A percentile compares a stretch with the other conserved stretches of the same genome.
Evolutionary conservation across 2,113 vertebrate species (phyloP).

Genomic region (Eclectus roratus): DNA sequence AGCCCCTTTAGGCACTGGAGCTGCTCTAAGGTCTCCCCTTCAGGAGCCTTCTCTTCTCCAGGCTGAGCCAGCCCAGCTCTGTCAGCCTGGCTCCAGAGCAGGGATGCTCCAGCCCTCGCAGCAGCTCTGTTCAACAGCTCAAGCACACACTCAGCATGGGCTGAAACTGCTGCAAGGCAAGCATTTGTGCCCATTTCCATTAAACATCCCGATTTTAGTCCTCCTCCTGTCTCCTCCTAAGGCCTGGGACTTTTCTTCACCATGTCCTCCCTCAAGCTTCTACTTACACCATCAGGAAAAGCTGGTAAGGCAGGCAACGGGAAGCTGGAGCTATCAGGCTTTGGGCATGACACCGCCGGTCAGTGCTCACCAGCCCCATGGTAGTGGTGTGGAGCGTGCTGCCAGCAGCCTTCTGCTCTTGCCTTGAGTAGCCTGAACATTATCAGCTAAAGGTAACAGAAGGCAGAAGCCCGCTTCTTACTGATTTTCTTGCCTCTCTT

Average conservation of each 20-base stretch:
- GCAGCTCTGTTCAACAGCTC: not conserved
- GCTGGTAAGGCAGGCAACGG: not conserved
- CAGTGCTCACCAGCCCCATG: not conserved
- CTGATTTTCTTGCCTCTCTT: not conserved
- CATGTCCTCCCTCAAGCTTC: not conserved
- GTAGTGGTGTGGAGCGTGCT: accelerated
- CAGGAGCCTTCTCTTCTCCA: too few species aligned
- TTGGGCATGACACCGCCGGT: not conserved
- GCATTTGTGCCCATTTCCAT: not conserved
- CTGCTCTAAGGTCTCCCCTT: too few species aligned
- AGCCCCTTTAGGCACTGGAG: too few species aligned
- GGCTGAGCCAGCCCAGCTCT: too few species aligned
- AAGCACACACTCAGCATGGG: not conserved
- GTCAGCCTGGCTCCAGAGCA: too few species aligned
- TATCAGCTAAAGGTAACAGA: not conserved
- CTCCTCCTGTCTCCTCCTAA: not conserved
- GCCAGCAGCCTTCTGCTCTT: not conserved
- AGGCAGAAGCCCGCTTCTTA: not conserved
- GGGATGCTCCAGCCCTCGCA: too few species aligned
- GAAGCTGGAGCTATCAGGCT: not conserved
- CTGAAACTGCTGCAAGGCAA: not conserved
- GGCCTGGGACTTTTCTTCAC: not conserved
- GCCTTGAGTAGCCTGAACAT: not conserved
- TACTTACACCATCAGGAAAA: not conserved
- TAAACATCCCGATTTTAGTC: not conserved